Evolutionary conservation across 2,113 vertebrate species (phyloP).

Genomic region (Setophaga petechia): DNA sequence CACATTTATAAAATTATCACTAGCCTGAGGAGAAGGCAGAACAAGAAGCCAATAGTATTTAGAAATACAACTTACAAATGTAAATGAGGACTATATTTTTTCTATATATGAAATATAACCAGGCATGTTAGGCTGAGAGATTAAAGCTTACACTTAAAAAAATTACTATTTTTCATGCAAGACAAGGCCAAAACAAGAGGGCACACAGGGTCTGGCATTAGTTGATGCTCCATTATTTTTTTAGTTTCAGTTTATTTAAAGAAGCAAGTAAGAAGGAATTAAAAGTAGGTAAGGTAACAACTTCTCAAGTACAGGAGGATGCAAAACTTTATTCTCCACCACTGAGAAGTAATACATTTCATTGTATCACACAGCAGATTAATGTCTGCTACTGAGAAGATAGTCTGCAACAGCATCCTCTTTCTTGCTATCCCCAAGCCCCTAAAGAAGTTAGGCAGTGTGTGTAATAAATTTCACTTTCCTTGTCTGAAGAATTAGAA

Average conservation of each 20-base stretch:
- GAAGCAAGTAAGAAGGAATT: background rate
- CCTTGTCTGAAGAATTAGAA: constrained; percentile 20
- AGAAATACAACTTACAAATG: background rate
- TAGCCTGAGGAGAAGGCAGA: background rate
- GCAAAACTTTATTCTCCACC: background rate
- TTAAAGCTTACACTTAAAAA: background rate
- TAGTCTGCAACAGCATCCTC: background rate
- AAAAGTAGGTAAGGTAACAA: background rate
- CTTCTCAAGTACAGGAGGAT: background rate
- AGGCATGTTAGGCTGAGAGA: background rate
- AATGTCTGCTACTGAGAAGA: background rate
- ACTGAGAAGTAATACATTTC: background rate
- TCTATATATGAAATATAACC: background rate
- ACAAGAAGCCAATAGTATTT: background rate
- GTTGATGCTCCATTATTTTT: background rate
- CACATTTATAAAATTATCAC: background rate
- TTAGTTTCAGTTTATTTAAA: background rate
- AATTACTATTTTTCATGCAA: background rate
- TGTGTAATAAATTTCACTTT: background rate
- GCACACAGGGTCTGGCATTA: background rate
- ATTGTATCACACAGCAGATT: background rate
- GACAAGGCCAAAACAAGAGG: background rate
- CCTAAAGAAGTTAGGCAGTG: background rate
- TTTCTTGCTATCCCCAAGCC: background rate
- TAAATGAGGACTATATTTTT: background rate